phyloP scores from a whole-genome alignment of 2,113 vertebrate species.

The Tetrax tetrax region DNA sequence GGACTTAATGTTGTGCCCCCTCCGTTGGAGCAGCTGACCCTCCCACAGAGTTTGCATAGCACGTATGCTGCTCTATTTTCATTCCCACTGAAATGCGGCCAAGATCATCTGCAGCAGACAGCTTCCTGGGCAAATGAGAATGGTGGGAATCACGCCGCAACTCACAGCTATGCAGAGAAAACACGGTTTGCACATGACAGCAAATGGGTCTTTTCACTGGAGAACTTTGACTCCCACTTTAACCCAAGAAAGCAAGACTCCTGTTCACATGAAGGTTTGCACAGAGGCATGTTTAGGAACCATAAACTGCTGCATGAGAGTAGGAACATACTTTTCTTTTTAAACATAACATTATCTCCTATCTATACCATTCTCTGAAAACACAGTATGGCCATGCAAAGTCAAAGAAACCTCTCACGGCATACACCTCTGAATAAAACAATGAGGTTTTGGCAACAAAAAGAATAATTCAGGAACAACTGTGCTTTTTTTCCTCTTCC shows the following conservation, averaged over 20 bases:
- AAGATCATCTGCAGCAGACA: background rate
- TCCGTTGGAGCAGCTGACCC: background rate
- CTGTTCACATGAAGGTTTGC: background rate
- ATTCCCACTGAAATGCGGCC: background rate
- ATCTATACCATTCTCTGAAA: background rate
- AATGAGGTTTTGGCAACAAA: background rate
- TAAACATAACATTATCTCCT: background rate
- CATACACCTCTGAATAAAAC: background rate
- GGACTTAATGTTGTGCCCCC: background rate
- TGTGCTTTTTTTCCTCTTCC: background rate
- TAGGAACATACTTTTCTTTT: background rate
- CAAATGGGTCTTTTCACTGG: background rate
- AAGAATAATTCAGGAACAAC: background rate
- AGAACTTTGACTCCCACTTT: background rate
- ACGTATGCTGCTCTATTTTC: background rate
- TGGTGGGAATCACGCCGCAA: accelerated
- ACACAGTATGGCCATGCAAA: background rate
- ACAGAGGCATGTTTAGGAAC: accelerated
- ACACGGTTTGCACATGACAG: background rate
- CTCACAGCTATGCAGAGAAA: background rate
- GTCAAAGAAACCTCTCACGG: background rate
- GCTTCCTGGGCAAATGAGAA: background rate
- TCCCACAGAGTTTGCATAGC: background rate
- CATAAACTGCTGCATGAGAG: background rate
- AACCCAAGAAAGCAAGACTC: background rate